A percentile compares a stretch with the other conserved stretches of the same genome.
Conservation (phyloP, 2,113 vertebrate genomes). For the Sphyrna mokarran region DNA sequence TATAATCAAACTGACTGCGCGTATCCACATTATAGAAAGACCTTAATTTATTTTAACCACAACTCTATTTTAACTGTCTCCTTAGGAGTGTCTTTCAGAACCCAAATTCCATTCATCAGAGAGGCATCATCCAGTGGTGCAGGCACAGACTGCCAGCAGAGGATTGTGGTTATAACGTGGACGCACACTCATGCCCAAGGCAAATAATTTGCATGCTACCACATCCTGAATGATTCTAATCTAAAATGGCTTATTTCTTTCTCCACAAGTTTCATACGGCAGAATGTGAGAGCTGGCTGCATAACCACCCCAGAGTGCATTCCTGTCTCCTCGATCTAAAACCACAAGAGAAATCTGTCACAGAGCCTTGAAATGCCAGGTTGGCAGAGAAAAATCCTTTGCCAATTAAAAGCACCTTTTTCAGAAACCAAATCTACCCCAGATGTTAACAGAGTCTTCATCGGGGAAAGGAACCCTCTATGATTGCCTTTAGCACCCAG, state of each 20-base stretch:
- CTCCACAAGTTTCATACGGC: background rate
- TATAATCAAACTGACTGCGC: background rate
- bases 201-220: background rate
- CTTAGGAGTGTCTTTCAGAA: background rate
- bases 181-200: background rate
- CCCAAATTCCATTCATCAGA: background rate
- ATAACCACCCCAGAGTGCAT: slow-evolving; percentile 9
- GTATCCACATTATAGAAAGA: background rate
- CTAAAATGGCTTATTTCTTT: background rate
- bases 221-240: slow-evolving; percentile 28
- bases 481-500: background rate
- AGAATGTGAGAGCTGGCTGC: background rate
- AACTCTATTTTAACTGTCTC: background rate
- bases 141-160: background rate
- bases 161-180: slow-evolving; percentile 11
- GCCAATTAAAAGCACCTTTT: slow-evolving; percentile 24
- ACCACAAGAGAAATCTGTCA: background rate
- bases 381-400: slow-evolving; percentile 17
- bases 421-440: background rate
- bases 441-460: slow-evolving; percentile 15
- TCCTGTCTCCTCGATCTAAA: slow-evolving; percentile 11
- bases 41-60: background rate
- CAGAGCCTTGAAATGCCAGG: background rate
- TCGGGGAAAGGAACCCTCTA: background rate
- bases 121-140: background rate